phyloP scores from a whole-genome alignment of 2,113 vertebrate genomes.

The Dendrocopos noguchii region DNA sequence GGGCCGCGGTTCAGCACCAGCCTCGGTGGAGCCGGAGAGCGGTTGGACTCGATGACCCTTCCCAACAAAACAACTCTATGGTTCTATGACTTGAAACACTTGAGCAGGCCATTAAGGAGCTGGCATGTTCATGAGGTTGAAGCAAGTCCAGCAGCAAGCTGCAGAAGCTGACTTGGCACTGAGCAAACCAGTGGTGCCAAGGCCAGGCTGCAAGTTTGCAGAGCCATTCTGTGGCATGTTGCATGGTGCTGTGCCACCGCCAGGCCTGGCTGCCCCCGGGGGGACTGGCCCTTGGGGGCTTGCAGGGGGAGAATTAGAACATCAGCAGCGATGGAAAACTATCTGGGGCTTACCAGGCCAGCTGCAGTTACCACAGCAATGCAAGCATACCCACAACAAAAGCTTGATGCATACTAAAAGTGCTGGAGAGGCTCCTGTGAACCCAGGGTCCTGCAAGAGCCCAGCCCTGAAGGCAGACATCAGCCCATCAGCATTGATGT shows the following conservation, averaged over 20 bases:
- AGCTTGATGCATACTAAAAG: background rate
- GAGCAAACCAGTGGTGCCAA: background rate
- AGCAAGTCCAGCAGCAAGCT: background rate
- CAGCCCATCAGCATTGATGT: background rate
- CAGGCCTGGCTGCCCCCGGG: background rate
- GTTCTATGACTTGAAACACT: background rate
- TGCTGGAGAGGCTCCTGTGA: background rate
- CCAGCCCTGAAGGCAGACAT: background rate
- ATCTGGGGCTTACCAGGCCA: background rate
- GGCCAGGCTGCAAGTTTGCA: background rate
- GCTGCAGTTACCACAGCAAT: background rate
- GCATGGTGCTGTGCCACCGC: background rate
- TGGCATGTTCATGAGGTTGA: background rate
- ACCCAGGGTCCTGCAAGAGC: background rate
- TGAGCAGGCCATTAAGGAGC: background rate
- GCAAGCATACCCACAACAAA: background rate
- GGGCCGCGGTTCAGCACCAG: no score
- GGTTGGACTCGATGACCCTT: no score
- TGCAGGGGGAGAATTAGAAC: slow-evolving; percentile 3
- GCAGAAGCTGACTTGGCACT: background rate
- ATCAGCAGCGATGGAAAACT: slow-evolving; percentile 1
- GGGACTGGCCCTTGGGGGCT: slow-evolving; percentile 7
- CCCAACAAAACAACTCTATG: no score
- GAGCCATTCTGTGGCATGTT: background rate
- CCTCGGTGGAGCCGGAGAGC: no score